Conservation (phyloP, 2,888 invertebrate genomes). For the Sminthurinus aureus region DNA sequence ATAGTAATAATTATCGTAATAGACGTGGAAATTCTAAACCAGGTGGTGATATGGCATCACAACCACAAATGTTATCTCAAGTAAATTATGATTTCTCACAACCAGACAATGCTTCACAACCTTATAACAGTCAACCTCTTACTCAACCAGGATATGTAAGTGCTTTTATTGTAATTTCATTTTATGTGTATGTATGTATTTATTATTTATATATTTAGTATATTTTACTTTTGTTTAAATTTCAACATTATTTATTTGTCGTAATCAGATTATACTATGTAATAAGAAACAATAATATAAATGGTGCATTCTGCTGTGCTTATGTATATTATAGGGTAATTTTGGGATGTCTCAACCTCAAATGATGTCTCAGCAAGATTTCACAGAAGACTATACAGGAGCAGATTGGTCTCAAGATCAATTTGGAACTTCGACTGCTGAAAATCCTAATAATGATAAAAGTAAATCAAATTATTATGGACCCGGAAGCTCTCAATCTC, state of each 20-base stretch:
- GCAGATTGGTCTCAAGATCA: conserved; percentile 47
- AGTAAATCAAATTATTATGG: conserved; percentile 17
- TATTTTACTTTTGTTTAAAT: not conserved
- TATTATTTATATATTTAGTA: not conserved
- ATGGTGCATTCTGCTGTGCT: too few relatives aligned
- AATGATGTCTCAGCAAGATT: conserved; percentile 59
- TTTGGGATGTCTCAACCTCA: conserved; percentile 50
- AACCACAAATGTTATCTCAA: conserved; percentile 47
- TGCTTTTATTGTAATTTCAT: too few relatives aligned
- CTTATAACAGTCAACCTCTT: conserved; percentile 53
- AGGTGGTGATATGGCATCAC: conserved; percentile 54
- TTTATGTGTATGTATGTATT: not conserved
- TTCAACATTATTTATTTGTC: conserved; percentile 1
- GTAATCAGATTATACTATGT: too few relatives aligned
- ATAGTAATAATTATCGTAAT: not conserved
- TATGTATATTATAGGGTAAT: conserved; percentile 27
- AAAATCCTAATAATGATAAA: conserved; percentile 11
- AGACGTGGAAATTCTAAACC: not conserved
- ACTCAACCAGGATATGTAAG: conserved; percentile 28
- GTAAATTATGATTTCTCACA: conserved; percentile 55
- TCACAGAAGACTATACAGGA: conserved; percentile 51
- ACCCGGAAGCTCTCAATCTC: conserved; percentile 48
- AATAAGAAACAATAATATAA: too few relatives aligned
- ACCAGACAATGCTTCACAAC: conserved; percentile 45
- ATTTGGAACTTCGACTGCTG: conserved; percentile 18